These are phyloP conservation scores for Quadroppia sp. DNA, from an alignment of 2,888 invertebrate species.

Conservation along the genomic window DNA sequence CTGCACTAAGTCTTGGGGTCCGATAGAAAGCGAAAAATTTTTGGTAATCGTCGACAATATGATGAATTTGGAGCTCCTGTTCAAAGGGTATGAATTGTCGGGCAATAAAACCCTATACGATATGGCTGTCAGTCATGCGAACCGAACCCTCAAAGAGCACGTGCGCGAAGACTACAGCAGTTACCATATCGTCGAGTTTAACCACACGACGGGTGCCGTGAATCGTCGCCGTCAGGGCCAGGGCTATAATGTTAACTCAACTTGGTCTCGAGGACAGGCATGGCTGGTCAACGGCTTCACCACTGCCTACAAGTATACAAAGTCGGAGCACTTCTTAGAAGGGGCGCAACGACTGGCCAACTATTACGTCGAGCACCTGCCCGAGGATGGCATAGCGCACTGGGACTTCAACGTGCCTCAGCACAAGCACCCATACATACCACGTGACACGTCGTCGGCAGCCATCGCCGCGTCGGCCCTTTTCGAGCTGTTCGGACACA, in stretches of 20 bases:
- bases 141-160: slow-evolving; percentile 18
- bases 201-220: neutral
- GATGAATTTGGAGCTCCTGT: slow-evolving; percentile 33
- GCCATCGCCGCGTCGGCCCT: slow-evolving; percentile 17
- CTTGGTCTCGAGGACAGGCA: slow-evolving; percentile 27
- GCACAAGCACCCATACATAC: slow-evolving; percentile 11
- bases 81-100: neutral
- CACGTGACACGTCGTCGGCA: slow-evolving; percentile 17
- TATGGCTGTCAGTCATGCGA: slow-evolving; percentile 26
- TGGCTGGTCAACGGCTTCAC: slow-evolving; percentile 16
- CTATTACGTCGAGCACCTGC: neutral
- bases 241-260: slow-evolving; percentile 3
- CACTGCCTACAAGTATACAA: slow-evolving; percentile 8
- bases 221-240: neutral
- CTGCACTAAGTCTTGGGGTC: slow-evolving; percentile 10
- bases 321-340: neutral
- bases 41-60: slow-evolving; percentile 30
- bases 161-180: slow-evolving; percentile 19
- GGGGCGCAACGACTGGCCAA: neutral
- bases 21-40: neutral
- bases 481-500: slow-evolving; percentile 24
- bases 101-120: slow-evolving; percentile 21
- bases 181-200: slow-evolving; percentile 19
- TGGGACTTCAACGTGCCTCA: slow-evolving; percentile 26
- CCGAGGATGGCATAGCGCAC: neutral